Conservation (phyloP, 2,888 invertebrate genomes). For the Siphlonurus alternatus region DNA sequence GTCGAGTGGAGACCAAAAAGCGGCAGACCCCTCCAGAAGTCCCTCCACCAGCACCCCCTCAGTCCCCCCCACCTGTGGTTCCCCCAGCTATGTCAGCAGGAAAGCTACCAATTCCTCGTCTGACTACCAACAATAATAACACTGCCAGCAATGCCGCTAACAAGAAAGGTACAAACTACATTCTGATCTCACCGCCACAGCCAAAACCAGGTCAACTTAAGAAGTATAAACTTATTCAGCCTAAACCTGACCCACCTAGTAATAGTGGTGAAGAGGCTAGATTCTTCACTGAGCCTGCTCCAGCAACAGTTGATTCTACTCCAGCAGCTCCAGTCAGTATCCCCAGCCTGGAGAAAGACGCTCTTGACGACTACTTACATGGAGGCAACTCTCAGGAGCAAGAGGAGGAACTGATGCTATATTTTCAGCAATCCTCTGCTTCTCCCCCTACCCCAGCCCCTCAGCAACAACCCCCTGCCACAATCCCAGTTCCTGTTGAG, state of each 20-base stretch:
- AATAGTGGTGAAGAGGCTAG: neutral
- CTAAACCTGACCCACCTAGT: constrained; percentile 22
- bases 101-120: constrained; percentile 15
- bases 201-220: constrained; percentile 13
- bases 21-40: neutral
- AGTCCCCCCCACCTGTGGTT: neutral
- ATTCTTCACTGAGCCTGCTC: neutral
- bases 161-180: constrained; percentile 27
- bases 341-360: constrained; percentile 47
- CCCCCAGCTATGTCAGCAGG: neutral
- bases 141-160: constrained; percentile 19
- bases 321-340: constrained; percentile 10
- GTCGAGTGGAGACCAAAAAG: neutral
- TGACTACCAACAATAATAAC: constrained; percentile 21
- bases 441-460: neutral
- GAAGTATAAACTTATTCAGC: constrained; percentile 36
- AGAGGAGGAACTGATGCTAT: constrained; percentile 69
- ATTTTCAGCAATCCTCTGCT: constrained; percentile 45
- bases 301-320: neutral
- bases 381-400: constrained; percentile 62
- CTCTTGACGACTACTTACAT: constrained; percentile 63
- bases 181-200: constrained; percentile 14
- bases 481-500: neutral
- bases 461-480: neutral
- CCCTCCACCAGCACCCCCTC: neutral